Base-by-base conservation (phyloP, 1,140 invertebrate species). In the Teleogryllus occipitalis region DNA sequence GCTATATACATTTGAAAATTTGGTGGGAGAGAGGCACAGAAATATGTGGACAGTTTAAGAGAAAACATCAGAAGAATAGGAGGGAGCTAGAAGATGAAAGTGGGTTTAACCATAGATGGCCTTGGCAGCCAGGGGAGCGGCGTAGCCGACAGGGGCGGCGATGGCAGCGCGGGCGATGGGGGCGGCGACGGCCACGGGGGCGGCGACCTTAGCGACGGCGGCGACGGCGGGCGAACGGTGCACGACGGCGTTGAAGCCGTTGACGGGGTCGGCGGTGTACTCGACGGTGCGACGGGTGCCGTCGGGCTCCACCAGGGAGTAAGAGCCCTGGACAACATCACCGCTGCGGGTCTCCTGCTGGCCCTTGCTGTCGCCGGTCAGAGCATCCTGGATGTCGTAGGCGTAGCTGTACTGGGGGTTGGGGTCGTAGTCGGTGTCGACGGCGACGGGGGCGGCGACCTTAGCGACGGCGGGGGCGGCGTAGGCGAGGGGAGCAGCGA, bases 111-210 rank as follows among this genome's bases (percentile, higher is more conserved):
- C 54, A 2, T 14, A 18, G 54, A 14, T 14, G 54, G 54, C 54
- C 10, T 18, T 10, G 54, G 54, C 54, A 65, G 54, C 54, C 54
- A 65, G 18, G 54, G 54, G 54, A 18, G 87, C 87, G 76, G 88
- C 82, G 49, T 86, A 79, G 65, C 85, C 84, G 80, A 85, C 84
- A 80, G 89, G 81, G 47, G 84, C 81, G 80, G 89, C 79, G 79
- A 89, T 85, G 89, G 89, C 83, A 7, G 83, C 82, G 8, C 21
- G 22, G 46, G 27, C n/a, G 65, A 72, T 72, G 27, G 27, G 27
- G 27, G n/a, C n/a, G n/a, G n/a, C 27, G 27, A 18, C 12, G 4
- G 27, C 27, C 1, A 39, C n/a, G 27, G 76, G 22, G 48, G 79
- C 47, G 27, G 47, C 76, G 46, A 78, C 79, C 22, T 21, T n/a